Evolutionary conservation across 2,888 invertebrate species (phyloP).

Genomic region (Cerceris rybyensis): DNA sequence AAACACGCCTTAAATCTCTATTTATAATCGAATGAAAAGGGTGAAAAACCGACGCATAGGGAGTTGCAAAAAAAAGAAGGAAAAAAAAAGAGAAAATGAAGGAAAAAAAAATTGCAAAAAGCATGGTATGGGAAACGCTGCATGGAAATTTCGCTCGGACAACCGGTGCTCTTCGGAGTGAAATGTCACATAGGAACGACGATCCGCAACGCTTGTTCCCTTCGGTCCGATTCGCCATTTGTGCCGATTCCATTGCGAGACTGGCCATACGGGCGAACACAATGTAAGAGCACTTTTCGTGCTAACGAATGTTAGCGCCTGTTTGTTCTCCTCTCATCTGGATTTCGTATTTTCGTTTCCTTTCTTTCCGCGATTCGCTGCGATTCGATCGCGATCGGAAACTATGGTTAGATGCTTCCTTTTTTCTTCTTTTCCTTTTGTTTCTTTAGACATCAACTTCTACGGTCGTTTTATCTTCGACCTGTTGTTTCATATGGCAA

Average conservation of each 20-base stretch:
- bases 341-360: conserved; percentile 31
- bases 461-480: no score
- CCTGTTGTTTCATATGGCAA: not conserved
- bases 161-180: conserved; percentile 46
- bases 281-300: conserved; percentile 63
- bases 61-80: not conserved
- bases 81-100: conserved; percentile 5
- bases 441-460: not conserved
- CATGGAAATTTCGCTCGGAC: conserved; percentile 54
- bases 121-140: conserved; percentile 14
- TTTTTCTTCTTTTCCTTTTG: conserved; percentile 27
- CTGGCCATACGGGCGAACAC: conserved; percentile 39
- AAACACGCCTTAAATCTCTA: conserved; percentile 38
- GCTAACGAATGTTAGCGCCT: conserved; percentile 45
- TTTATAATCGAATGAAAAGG: conserved; percentile 48
- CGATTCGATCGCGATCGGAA: not conserved
- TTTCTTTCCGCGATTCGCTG: conserved; percentile 1
- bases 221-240: conserved; percentile 60
- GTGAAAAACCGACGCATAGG: conserved; percentile 11
- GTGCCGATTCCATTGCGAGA: conserved; percentile 40
- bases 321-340: conserved; percentile 43
- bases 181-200: conserved; percentile 62
- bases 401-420: not conserved
- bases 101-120: not conserved
- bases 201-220: conserved; percentile 50